Conservation (phyloP, 1,140 invertebrate genomes). For the Eulimnadia texana region DNA sequence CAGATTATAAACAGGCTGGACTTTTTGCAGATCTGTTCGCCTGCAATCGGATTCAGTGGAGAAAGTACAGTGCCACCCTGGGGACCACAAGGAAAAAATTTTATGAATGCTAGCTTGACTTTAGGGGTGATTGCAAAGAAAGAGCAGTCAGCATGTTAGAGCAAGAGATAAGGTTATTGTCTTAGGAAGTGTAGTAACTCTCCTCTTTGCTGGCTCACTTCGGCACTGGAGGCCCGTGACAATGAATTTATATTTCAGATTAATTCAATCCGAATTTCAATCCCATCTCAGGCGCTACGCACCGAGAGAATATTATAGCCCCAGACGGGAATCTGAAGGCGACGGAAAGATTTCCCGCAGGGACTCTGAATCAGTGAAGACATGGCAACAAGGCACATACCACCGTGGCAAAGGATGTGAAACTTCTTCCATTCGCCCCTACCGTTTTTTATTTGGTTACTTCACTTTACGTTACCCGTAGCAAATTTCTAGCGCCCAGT, state of each 20-base stretch:
- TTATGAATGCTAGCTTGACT: no score
- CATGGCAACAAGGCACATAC: constrained; percentile 7
- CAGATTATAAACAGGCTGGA: no score
- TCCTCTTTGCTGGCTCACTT: background rate
- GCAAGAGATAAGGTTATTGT: background rate
- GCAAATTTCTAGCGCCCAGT: background rate
- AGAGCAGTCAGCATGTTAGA: background rate
- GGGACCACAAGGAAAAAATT: background rate
- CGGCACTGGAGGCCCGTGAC: constrained; percentile 13
- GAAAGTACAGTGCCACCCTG: background rate
- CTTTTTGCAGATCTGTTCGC: no score
- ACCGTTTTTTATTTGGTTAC: background rate
- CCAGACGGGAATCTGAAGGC: background rate
- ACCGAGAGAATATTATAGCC: constrained; percentile 8
- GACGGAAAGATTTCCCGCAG: constrained; percentile 8
- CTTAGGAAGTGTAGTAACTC: background rate
- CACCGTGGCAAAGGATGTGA: background rate
- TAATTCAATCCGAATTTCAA: constrained; percentile 16
- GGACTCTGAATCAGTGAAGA: constrained; percentile 16
- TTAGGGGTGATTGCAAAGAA: background rate
- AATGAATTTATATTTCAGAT: constrained; percentile 16
- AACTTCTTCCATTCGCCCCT: background rate
- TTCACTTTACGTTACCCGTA: background rate
- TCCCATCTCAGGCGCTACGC: constrained; percentile 4
- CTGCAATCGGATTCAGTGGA: no score